Evolutionary conservation across 2,888 invertebrate genomes (phyloP).

Genomic region (Pristionchus entomophagus): DNA sequence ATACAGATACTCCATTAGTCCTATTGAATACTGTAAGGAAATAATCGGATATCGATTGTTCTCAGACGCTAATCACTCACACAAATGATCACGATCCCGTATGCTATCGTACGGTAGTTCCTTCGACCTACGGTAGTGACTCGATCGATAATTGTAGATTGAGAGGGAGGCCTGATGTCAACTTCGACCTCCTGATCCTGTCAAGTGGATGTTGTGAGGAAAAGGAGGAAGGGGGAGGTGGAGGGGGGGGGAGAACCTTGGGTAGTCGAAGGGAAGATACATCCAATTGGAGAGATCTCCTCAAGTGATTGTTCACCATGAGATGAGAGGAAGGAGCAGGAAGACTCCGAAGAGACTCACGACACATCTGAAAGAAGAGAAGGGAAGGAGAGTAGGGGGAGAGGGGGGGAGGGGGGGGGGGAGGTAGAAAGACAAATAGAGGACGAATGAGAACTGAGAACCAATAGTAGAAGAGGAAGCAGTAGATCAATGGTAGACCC

Average conservation of each 20-base stretch:
- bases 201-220: conserved; percentile 1
- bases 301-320: conserved; percentile 9
- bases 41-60: background rate
- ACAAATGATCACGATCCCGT: conserved; percentile 61
- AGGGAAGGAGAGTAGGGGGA: background rate
- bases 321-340: background rate
- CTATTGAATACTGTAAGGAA: conserved; percentile 68
- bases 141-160: conserved; percentile 38
- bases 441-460: background rate
- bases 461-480: no score
- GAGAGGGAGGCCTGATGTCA: background rate
- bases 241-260: background rate
- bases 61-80: background rate
- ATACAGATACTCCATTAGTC: conserved; percentile 70
- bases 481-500: conserved; percentile 1
- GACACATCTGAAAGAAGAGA: conserved; percentile 27
- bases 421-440: conserved; percentile 16
- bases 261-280: conserved; percentile 3
- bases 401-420: background rate
- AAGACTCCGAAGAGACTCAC: conserved; percentile 39
- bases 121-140: conserved; percentile 48
- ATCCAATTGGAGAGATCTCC: conserved; percentile 47
- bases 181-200: conserved; percentile 51
- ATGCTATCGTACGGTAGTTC: conserved; percentile 69
- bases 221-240: background rate